These are phyloP conservation scores for Aptenodytes forsteri DNA, from an alignment of 2,113 vertebrate genomes.

Conservation along the genomic window DNA sequence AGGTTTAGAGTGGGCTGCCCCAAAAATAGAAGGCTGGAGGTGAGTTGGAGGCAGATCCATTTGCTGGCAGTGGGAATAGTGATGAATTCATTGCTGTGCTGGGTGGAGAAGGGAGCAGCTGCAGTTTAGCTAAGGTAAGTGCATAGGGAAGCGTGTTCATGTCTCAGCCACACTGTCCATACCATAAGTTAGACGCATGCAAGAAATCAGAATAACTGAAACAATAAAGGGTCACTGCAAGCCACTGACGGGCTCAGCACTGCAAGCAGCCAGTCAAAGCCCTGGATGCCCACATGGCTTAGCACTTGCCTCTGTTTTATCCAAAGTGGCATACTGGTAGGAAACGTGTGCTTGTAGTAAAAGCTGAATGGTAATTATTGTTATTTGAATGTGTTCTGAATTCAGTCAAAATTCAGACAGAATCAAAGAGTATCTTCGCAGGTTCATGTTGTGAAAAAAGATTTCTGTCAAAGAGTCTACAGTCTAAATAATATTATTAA, in stretches of 20 bases:
- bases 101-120: neutral
- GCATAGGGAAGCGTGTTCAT: neutral
- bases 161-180: neutral
- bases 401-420: neutral
- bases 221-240: accelerated
- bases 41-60: neutral
- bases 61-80: neutral
- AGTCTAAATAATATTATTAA: neutral
- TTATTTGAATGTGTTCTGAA: neutral
- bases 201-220: neutral
- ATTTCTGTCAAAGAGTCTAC: neutral
- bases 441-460: neutral
- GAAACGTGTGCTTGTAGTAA: neutral
- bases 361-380: neutral
- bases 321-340: neutral
- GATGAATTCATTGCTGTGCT: neutral
- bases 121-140: neutral
- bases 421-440: slow-evolving; percentile 3
- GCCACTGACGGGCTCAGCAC: neutral
- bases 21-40: neutral
- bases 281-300: neutral
- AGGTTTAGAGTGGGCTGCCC: neutral
- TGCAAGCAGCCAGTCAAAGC: neutral
- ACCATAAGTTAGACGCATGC: neutral
- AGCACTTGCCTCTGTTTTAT: neutral